These are phyloP conservation scores for Lasius fuliginosus DNA, from an alignment of 2,888 invertebrate genomes.

Conservation along the genomic window DNA sequence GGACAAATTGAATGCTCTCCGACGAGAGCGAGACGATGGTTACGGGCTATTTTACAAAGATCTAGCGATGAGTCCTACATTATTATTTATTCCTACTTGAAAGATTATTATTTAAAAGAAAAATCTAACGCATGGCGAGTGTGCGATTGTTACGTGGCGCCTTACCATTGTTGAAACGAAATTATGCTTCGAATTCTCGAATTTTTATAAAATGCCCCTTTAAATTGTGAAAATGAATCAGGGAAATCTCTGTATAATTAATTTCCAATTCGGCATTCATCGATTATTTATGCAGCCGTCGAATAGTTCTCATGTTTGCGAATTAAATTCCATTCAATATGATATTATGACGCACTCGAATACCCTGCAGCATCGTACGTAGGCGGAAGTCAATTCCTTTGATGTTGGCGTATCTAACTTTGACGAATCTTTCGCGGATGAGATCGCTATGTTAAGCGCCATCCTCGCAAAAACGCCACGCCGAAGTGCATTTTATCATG, in stretches of 20 bases:
- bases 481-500: neutral
- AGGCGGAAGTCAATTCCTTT: slow-evolving; percentile 60
- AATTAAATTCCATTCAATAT: neutral
- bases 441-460: slow-evolving; percentile 1
- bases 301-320: neutral
- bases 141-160: neutral
- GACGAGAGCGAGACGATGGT: neutral
- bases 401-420: slow-evolving; percentile 45
- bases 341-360: neutral
- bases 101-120: neutral
- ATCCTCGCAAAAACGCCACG: neutral
- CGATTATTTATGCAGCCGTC: neutral
- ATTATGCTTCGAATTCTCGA: neutral
- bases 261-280: neutral
- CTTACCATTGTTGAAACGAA: neutral
- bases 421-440: slow-evolving; percentile 60
- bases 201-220: neutral
- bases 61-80: neutral
- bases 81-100: too few relatives aligned
- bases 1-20: slow-evolving; percentile 38
- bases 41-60: neutral
- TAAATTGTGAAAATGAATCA: neutral
- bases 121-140: neutral
- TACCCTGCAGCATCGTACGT: slow-evolving; percentile 9
- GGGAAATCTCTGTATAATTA: neutral